Evolutionary conservation across 2,888 invertebrate species (phyloP).

Genomic region (Byasa hedistus): DNA sequence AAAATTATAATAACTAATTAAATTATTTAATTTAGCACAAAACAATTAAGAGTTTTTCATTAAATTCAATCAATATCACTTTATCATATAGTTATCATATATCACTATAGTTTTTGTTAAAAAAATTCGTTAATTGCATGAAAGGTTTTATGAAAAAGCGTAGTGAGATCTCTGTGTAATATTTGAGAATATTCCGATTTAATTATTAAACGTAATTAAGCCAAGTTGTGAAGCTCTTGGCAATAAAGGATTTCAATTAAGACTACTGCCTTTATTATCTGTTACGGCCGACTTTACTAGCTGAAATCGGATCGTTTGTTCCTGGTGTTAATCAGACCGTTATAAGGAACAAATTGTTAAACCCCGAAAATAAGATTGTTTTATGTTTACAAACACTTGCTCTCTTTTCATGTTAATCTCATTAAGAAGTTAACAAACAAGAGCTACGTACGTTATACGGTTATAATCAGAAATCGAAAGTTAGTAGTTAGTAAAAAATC

Average conservation of each 20-base stretch:
- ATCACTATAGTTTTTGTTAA: too few species aligned
- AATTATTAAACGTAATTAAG: slow-evolving; percentile 23
- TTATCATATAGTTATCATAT: too few species aligned
- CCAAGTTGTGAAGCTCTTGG: slow-evolving; percentile 13
- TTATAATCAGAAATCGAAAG: too few species aligned
- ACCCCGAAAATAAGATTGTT: slow-evolving; percentile 24
- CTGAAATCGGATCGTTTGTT: slow-evolving; percentile 44
- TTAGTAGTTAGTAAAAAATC: too few species aligned
- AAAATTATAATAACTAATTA: too few species aligned
- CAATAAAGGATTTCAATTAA: slow-evolving; percentile 28
- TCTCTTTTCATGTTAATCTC: too few species aligned
- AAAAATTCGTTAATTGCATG: background rate
- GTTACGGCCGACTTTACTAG: slow-evolving; percentile 36
- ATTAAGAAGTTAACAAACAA: too few species aligned
- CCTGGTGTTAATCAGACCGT: slow-evolving; percentile 51
- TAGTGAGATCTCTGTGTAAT: background rate
- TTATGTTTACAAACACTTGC: background rate
- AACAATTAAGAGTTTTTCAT: too few species aligned
- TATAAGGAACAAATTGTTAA: slow-evolving; percentile 34
- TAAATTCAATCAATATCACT: too few species aligned
- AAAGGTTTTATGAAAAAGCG: background rate
- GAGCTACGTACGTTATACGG: too few species aligned
- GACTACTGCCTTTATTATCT: slow-evolving; percentile 22
- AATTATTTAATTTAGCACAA: too few species aligned
- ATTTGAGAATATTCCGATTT: slow-evolving; percentile 4